phyloP scores from a whole-genome alignment of 2,113 vertebrate species.

The Harpagus bidentatus region DNA sequence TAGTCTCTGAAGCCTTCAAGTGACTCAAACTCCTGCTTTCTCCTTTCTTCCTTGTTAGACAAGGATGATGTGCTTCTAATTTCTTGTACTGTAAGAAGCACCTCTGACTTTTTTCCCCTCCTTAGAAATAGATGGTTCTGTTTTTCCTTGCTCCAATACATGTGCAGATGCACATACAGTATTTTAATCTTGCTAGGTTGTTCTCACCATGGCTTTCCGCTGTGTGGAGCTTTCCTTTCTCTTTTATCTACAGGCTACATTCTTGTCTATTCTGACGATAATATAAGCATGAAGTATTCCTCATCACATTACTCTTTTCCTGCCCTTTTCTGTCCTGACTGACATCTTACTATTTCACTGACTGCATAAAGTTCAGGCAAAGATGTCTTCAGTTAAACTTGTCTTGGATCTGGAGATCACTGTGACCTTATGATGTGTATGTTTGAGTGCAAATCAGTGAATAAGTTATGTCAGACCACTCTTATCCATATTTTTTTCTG shows the following conservation, averaged over 20 bases:
- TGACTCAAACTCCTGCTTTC: neutral
- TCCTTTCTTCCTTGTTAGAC: neutral
- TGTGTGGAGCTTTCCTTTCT: neutral
- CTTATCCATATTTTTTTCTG: fast-evolving
- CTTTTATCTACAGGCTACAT: neutral
- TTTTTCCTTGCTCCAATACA: neutral
- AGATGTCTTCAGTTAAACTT: neutral
- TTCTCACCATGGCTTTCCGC: neutral
- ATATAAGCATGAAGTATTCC: neutral
- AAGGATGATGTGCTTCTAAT: neutral
- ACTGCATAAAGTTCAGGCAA: neutral
- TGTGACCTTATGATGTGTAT: neutral
- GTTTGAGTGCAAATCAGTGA: neutral
- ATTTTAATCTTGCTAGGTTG: neutral
- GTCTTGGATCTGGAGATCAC: neutral
- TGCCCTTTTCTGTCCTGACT: neutral
- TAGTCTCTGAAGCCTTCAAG: neutral
- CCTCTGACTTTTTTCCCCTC: neutral
- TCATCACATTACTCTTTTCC: neutral
- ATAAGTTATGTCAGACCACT: neutral
- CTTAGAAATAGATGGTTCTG: neutral
- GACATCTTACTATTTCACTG: neutral
- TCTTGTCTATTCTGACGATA: neutral
- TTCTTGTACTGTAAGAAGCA: neutral
- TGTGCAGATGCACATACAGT: neutral